Conservation (phyloP, 2,888 invertebrate genomes). For the Baronia brevicornis region DNA sequence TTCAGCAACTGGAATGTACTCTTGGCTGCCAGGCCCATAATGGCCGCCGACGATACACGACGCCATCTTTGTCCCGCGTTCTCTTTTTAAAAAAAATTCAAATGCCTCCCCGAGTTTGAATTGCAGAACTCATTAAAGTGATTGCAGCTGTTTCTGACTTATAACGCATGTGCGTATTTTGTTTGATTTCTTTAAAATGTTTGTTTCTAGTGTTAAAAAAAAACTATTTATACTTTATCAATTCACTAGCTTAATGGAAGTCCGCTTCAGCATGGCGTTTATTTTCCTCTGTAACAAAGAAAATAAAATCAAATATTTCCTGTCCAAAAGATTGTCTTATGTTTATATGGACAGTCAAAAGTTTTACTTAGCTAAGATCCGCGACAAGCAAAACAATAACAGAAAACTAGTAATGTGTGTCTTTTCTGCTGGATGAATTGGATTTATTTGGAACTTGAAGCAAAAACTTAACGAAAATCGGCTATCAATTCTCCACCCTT, state of each 20-base stretch:
- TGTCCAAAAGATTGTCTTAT: no score
- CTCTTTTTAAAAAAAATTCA: conserved; percentile 13
- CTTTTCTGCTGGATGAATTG: no score
- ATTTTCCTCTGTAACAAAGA: not conserved
- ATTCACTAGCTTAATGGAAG: conserved; percentile 3
- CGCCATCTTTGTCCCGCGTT: conserved; percentile 47
- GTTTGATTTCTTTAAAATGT: conserved; percentile 1
- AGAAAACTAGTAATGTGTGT: no score
- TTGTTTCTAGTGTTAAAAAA: not conserved
- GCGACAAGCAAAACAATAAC: no score
- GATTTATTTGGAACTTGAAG: no score
- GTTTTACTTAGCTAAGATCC: no score
- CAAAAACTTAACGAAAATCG: no score
- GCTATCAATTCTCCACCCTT: no score
- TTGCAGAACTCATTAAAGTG: conserved; percentile 20
- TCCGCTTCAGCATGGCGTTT: not conserved
- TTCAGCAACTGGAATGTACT: conserved; percentile 75
- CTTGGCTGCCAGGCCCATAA: conserved; percentile 38
- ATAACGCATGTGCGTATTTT: conserved; percentile 21
- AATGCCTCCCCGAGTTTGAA: conserved; percentile 11
- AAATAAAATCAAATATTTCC: no score
- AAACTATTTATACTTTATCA: conserved; percentile 6
- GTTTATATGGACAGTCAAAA: no score
- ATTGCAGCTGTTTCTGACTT: conserved; percentile 15
- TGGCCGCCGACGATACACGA: conserved; percentile 52